These are phyloP conservation scores for Pagetopsis macropterus DNA, from an alignment of 2,797 vertebrate genomes.

Conservation along the genomic window DNA sequence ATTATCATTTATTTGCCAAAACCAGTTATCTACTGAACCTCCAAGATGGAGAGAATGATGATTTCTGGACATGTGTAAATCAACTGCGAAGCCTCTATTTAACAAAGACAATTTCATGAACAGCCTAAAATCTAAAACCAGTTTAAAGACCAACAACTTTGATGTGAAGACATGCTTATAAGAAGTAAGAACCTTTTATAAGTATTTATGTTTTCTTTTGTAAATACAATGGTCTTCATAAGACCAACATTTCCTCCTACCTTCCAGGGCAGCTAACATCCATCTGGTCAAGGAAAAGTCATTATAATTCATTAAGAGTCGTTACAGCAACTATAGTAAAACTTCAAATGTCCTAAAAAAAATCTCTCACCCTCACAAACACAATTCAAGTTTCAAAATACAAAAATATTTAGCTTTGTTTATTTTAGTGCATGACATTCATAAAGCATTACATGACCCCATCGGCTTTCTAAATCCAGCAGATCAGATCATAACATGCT, in stretches of 20 bases:
- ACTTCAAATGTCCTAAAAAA: constrained; percentile 9
- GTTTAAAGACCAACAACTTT: constrained; percentile 49
- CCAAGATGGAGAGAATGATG: constrained; percentile 4
- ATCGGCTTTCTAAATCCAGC: constrained; percentile 12
- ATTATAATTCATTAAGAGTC: neutral
- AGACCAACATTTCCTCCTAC: constrained; percentile 46
- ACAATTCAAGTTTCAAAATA: neutral
- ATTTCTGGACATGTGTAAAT: constrained; percentile 16
- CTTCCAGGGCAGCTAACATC: constrained; percentile 58
- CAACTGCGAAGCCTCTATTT: constrained; percentile 9
- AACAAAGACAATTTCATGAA: neutral
- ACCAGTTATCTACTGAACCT: constrained; percentile 21
- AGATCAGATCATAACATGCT: constrained; percentile 1
- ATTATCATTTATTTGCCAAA: constrained; percentile 33
- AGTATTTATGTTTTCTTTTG: constrained; percentile 15
- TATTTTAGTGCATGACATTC: constrained; percentile 10
- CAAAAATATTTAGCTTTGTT: constrained; percentile 16
- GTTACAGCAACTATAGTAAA: neutral
- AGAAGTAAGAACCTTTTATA: constrained; percentile 7
- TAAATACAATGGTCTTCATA: constrained; percentile 49
- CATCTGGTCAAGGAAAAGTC: constrained; percentile 27
- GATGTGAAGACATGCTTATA: constrained; percentile 34
- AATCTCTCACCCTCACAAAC: neutral
- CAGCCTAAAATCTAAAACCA: constrained; percentile 16
- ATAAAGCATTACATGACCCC: constrained; percentile 8